phyloP scores from a whole-genome alignment of 2,797 vertebrate genomes.

The Semaprochilodus insignis region DNA sequence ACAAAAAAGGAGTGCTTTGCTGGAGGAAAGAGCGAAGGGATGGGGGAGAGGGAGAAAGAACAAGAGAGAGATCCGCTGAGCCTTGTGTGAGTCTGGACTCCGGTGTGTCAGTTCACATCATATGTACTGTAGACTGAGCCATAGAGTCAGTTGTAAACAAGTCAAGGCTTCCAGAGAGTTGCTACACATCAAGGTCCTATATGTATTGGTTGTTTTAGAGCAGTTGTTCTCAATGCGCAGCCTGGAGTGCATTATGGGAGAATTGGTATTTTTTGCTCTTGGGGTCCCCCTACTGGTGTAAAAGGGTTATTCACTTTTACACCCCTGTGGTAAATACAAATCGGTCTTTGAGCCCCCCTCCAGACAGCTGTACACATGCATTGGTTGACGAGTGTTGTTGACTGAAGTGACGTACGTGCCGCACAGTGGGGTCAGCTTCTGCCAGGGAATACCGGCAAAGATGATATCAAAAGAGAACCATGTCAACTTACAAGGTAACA shows the following conservation, averaged over 20 bases:
- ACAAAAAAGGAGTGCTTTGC: constrained; percentile 7
- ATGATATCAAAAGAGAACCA: no score
- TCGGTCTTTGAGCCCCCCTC: no score
- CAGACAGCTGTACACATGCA: no score
- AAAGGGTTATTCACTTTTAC: no score
- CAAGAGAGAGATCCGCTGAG: background rate
- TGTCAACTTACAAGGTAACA: no score
- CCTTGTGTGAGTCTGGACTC: background rate
- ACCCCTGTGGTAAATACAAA: no score
- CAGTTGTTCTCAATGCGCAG: background rate
- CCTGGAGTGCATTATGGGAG: background rate
- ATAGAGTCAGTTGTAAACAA: background rate
- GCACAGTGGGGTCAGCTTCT: no score
- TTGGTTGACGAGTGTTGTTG: no score
- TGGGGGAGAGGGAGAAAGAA: background rate
- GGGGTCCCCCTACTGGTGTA: no score
- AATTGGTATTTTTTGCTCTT: no score
- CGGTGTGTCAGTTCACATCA: background rate
- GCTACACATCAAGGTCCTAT: background rate
- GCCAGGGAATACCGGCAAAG: no score
- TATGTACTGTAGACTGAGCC: background rate
- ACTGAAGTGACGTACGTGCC: no score
- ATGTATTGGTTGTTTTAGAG: background rate
- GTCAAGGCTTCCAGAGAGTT: background rate
- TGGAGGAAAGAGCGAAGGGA: background rate